phyloP scores from a whole-genome alignment of 92 coral and sea anemone genomes.

The Zoanthus gigantus region DNA sequence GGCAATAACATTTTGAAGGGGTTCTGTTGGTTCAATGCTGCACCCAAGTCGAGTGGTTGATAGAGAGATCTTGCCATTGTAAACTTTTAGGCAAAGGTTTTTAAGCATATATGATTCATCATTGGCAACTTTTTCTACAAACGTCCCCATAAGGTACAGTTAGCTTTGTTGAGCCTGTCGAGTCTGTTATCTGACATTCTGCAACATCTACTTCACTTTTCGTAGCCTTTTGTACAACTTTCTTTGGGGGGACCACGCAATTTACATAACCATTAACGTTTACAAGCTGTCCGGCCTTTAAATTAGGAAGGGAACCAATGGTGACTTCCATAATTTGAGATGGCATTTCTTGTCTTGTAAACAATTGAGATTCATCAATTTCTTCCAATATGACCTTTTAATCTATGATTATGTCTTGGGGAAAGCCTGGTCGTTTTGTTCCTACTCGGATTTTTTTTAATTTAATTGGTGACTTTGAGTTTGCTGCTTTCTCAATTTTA shows the following conservation, averaged over 20 bases:
- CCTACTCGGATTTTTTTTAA: conserved; percentile 32
- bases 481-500: conserved; percentile 48
- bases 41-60: conserved; percentile 3
- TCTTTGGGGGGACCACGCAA: conserved; percentile 18
- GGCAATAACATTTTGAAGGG: neutral
- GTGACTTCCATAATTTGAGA: conserved; percentile 7
- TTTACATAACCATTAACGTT: conserved; percentile 21
- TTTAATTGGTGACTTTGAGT: conserved; percentile 50
- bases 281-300: conserved; percentile 9
- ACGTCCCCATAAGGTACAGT: conserved; percentile 4
- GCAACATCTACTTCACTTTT: conserved; percentile 7
- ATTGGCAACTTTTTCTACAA: conserved; percentile 1
- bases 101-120: conserved; percentile 1
- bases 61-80: conserved; percentile 2
- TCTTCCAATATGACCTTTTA: conserved; percentile 1
- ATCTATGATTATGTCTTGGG: conserved; percentile 6
- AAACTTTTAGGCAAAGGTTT: neutral
- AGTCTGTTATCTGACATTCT: conserved; percentile 10
- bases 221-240: conserved; percentile 8
- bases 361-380: conserved; percentile 1
- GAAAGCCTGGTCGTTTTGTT: conserved; percentile 7
- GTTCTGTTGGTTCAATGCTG: neutral
- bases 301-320: conserved; percentile 14
- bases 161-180: conserved; percentile 6
- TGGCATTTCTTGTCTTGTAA: conserved; percentile 13